Evolutionary conservation across 2,113 vertebrate species (phyloP).

Genomic region (Pollimyrus isidori): DNA sequence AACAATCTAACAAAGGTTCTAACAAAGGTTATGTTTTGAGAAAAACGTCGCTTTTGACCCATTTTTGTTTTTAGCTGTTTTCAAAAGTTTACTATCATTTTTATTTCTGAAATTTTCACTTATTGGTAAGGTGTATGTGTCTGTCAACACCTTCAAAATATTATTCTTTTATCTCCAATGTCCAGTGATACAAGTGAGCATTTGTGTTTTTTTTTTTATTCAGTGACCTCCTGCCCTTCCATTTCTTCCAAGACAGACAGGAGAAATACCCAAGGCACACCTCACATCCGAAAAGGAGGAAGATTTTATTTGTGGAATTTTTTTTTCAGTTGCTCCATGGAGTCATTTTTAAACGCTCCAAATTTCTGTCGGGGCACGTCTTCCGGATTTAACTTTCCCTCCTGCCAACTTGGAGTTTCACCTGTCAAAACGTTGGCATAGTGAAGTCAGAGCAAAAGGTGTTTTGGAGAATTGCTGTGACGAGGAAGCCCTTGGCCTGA

Average conservation of each 20-base stretch:
- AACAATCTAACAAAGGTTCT: neutral
- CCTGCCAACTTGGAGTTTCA: constrained; percentile 54
- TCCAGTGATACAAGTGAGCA: neutral
- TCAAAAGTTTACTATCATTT: neutral
- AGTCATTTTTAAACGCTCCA: constrained; percentile 56
- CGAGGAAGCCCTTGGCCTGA: neutral
- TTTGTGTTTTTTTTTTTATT: neutral
- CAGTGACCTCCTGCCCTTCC: constrained; percentile 54
- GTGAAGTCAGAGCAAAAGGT: constrained; percentile 18
- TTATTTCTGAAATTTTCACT: neutral
- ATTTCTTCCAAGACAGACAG: constrained; percentile 53
- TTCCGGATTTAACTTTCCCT: constrained; percentile 55
- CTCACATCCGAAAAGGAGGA: constrained; percentile 59
- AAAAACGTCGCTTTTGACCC: neutral
- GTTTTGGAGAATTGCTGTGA: constrained; percentile 44
- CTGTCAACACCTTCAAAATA: neutral
- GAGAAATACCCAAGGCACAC: constrained; percentile 55
- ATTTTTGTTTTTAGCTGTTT: neutral
- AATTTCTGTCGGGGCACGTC: constrained; percentile 56
- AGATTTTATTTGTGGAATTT: neutral
- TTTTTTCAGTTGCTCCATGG: constrained; percentile 43
- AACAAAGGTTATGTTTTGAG: neutral
- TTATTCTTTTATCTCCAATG: neutral
- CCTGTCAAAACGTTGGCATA: constrained; percentile 60
- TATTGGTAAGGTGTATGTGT: neutral